Percentiles rank a stretch among this genome's conserved stretches.
These are phyloP conservation scores for Chaetogeoica ovagalla DNA, from an alignment of 2,888 invertebrate species.

Conservation along the genomic window DNA sequence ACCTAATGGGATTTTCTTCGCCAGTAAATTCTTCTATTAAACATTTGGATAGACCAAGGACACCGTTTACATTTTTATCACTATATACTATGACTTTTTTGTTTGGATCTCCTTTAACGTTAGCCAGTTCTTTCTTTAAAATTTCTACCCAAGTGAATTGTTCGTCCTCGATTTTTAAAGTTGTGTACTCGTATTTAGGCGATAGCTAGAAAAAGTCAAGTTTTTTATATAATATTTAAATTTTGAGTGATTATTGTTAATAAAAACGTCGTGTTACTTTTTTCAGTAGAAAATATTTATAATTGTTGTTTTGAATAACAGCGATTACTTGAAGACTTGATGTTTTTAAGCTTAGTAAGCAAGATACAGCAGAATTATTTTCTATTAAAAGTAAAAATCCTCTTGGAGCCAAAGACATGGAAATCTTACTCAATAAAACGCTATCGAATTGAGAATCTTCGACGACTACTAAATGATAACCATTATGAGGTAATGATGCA, in stretches of 20 bases:
- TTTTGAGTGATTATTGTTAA: neutral
- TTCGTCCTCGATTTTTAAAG: conserved; percentile 31
- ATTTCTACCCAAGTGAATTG: conserved; percentile 29
- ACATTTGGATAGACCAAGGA: conserved; percentile 41
- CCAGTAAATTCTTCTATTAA: conserved; percentile 36
- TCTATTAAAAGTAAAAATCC: conserved; percentile 40
- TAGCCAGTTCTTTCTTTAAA: conserved; percentile 7
- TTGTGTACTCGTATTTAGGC: conserved; percentile 26
- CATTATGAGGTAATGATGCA: conserved; percentile 2
- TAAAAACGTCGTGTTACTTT: conserved; percentile 3
- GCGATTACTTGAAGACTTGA: conserved; percentile 10
- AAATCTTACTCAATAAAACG: conserved; percentile 25
- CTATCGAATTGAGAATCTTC: conserved; percentile 14
- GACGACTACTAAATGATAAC: conserved; percentile 23
- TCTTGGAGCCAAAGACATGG: conserved; percentile 9
- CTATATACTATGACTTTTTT: conserved; percentile 39
- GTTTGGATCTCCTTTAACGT: neutral
- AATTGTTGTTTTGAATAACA: conserved; percentile 9
- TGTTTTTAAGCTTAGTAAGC: neutral
- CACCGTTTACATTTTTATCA: conserved; percentile 31
- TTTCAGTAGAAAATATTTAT: conserved; percentile 34
- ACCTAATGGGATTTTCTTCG: conserved; percentile 45
- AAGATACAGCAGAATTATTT: neutral
- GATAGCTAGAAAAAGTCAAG: neutral
- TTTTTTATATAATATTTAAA: neutral